Conservation (phyloP, 1,140 invertebrate genomes). For the Drosophila arizonae region DNA sequence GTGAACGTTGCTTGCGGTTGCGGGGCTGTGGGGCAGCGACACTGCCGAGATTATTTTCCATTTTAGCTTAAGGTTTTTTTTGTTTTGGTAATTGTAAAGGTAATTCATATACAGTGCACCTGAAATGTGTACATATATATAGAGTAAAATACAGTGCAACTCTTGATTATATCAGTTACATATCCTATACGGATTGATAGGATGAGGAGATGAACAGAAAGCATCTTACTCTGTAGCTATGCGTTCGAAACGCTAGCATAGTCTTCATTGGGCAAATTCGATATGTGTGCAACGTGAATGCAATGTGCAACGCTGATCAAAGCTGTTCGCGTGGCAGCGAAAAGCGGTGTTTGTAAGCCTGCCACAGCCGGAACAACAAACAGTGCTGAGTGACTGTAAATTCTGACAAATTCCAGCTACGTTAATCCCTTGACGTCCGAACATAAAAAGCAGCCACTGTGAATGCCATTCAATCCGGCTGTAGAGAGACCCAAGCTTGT, state of each 20-base stretch:
- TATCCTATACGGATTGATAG: no score
- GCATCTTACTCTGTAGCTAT: not conserved
- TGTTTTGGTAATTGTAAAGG: not conserved
- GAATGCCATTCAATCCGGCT: slow-evolving; percentile 24
- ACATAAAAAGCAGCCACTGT: slow-evolving; percentile 21
- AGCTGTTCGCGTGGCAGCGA: not conserved
- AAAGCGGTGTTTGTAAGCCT: not conserved
- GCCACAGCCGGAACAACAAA: not conserved
- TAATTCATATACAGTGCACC: not conserved
- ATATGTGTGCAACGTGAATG: not conserved
- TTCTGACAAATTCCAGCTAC: slow-evolving; percentile 28
- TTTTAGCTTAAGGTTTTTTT: not conserved
- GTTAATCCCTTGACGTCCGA: slow-evolving; percentile 26
- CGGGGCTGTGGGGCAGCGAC: no score
- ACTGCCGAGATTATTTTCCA: not conserved
- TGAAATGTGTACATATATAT: no score
- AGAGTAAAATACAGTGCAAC: no score
- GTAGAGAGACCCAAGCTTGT: not conserved
- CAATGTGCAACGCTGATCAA: not conserved
- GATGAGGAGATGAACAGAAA: no score
- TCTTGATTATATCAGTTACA: no score
- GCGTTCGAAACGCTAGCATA: not conserved
- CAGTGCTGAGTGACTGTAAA: slow-evolving; percentile 23
- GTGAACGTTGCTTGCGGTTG: not conserved
- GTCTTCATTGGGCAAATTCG: not conserved